Conservation (phyloP, 2,797 vertebrate genomes). For the Spinus olivaceus region DNA sequence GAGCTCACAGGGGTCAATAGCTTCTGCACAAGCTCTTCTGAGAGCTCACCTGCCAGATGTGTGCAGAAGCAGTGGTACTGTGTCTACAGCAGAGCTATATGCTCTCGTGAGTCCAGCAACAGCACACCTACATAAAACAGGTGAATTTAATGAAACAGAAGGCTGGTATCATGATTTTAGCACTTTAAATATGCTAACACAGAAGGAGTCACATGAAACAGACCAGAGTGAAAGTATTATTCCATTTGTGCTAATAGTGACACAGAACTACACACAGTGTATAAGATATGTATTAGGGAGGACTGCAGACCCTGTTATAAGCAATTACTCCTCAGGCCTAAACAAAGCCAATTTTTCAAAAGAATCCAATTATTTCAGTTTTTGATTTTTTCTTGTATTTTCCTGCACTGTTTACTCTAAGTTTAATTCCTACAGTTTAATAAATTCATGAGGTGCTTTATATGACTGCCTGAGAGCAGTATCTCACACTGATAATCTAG, state of each 20-base stretch:
- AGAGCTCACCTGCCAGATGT: not conserved
- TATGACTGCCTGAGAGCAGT: not conserved
- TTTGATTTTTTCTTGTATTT: not conserved
- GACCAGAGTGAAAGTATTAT: not conserved
- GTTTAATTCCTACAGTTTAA: not conserved
- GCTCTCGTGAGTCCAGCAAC: accelerated
- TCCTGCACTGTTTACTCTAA: not conserved
- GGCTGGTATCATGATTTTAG: not conserved
- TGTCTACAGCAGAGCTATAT: not conserved
- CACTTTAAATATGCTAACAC: not conserved
- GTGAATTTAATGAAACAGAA: not conserved
- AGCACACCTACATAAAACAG: not conserved
- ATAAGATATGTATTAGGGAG: not conserved
- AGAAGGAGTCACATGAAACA: not conserved
- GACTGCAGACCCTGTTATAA: not conserved
- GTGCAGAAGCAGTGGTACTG: not conserved
- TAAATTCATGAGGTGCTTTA: not conserved
- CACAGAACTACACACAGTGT: not conserved
- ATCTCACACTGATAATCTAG: not conserved
- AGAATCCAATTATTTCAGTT: not conserved
- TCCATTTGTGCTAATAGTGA: not conserved
- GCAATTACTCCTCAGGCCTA: not conserved
- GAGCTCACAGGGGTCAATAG: not conserved
- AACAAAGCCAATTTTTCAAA: not conserved
- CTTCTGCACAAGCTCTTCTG: not conserved